Evolutionary conservation across 2,888 invertebrate species (phyloP).

Genomic region (Zhengitettix transpicula): DNA sequence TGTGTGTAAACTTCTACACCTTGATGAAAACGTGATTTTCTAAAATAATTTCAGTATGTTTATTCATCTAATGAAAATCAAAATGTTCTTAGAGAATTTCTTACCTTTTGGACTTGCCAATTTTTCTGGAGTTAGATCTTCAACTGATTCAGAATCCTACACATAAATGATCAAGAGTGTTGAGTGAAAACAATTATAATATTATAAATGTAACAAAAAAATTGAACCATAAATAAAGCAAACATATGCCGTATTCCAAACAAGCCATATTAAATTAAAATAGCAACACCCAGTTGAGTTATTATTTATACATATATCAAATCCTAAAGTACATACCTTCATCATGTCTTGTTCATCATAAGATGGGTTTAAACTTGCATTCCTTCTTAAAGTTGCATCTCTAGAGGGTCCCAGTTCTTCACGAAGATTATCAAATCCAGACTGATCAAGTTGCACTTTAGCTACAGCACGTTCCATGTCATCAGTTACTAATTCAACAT

Average conservation of each 20-base stretch:
- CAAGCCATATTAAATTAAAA: too few relatives aligned
- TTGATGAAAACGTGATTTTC: too few relatives aligned
- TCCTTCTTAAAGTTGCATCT: slow-evolving; percentile 26
- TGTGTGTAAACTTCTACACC: too few relatives aligned
- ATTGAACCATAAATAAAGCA: not conserved
- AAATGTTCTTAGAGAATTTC: not conserved
- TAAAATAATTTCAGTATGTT: too few relatives aligned
- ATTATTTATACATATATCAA: too few relatives aligned
- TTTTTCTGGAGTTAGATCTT: not conserved
- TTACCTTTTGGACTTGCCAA: not conserved
- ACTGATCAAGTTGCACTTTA: slow-evolving; percentile 37
- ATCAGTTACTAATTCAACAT: slow-evolving; percentile 61
- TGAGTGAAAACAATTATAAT: not conserved
- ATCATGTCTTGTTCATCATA: slow-evolving; percentile 40
- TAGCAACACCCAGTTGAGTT: too few relatives aligned
- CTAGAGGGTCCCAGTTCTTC: slow-evolving; percentile 31
- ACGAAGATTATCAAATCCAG: slow-evolving; percentile 34
- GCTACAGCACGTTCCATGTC: slow-evolving; percentile 52
- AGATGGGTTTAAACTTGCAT: slow-evolving; percentile 34
- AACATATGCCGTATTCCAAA: too few relatives aligned
- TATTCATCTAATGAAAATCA: too few relatives aligned
- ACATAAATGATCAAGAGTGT: not conserved
- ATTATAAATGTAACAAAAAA: not conserved
- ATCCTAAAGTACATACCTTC: slow-evolving; percentile 23
- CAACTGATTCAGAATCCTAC: slow-evolving; percentile 8